Evolutionary conservation across 1,140 invertebrate genomes (phyloP).

Genomic region (Telenomus remus): DNA sequence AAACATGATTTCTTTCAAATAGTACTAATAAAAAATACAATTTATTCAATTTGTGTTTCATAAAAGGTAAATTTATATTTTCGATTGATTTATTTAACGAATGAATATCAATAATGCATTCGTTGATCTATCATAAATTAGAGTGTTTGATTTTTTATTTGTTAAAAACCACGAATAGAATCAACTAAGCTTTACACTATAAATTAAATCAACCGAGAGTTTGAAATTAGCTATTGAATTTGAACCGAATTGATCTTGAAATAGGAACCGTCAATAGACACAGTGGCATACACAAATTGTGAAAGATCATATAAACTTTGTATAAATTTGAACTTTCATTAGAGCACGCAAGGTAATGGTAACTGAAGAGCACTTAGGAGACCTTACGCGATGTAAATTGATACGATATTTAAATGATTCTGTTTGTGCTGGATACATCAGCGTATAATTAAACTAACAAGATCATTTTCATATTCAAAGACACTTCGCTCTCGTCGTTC

Average conservation of each 20-base stretch:
- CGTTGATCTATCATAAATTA: too few species aligned
- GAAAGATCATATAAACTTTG: conserved; percentile 13
- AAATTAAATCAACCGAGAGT: too few species aligned
- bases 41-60: too few species aligned
- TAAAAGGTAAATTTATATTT: too few species aligned
- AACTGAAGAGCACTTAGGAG: conserved; percentile 33
- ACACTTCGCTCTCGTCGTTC: conserved; percentile 12
- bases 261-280: conserved; percentile 10
- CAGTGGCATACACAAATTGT: conserved; percentile 11
- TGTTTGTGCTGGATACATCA: conserved; percentile 40
- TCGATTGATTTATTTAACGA: too few species aligned
- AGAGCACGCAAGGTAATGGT: conserved; percentile 31
- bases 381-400: conserved; percentile 40
- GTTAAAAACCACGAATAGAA: too few species aligned
- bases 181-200: too few species aligned
- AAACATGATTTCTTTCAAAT: too few species aligned
- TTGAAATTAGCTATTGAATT: neutral
- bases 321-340: conserved; percentile 32
- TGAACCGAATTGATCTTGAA: neutral
- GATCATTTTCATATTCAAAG: conserved; percentile 40
- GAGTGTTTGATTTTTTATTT: too few species aligned
- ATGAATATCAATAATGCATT: too few species aligned
- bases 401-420: conserved; percentile 51
- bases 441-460: conserved; percentile 42
- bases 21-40: too few species aligned